These are phyloP conservation scores for Trypoxylus dichotomus DNA, from an alignment of 1,140 invertebrate species.

Conservation along the genomic window DNA sequence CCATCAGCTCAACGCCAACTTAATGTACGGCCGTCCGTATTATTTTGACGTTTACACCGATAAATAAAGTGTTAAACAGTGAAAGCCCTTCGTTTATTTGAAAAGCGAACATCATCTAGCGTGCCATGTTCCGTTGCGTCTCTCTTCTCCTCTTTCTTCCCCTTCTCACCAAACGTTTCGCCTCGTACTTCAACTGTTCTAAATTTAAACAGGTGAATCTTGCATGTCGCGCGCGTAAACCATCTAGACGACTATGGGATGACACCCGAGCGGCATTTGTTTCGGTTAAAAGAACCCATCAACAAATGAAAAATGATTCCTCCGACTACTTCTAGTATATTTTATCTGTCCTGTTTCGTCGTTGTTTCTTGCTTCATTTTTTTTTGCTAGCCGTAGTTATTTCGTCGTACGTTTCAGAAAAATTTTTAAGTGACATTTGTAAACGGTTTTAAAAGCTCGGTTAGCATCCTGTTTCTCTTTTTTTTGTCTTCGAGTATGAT, in stretches of 20 bases:
- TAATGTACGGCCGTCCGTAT: background rate
- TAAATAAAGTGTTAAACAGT: constrained; percentile 29
- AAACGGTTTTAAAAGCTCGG: background rate
- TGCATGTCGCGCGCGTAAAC: background rate
- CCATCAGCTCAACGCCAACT: constrained; percentile 9
- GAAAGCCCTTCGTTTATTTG: constrained; percentile 25
- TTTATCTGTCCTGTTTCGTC: background rate
- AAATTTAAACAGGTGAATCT: constrained; percentile 27
- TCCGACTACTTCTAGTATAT: background rate
- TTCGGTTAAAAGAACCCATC: constrained; percentile 29
- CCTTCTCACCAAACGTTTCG: background rate
- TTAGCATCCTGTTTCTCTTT: background rate
- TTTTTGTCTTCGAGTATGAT: no score
- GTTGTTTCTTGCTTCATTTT: background rate
- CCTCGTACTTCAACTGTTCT: background rate
- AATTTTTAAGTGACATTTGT: constrained; percentile 18
- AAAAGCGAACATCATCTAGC: constrained; percentile 22
- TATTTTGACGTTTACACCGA: constrained; percentile 30
- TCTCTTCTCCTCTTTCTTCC: no score
- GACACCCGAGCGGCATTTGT: constrained; percentile 24
- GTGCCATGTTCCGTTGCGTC: background rate
- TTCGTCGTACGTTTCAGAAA: background rate
- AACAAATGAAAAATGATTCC: constrained; percentile 20
- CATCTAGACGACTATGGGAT: constrained; percentile 1
- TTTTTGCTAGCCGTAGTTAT: background rate